Evolutionary conservation across 2,113 vertebrate genomes (phyloP).

Genomic region (Ceratotherium simum): DNA sequence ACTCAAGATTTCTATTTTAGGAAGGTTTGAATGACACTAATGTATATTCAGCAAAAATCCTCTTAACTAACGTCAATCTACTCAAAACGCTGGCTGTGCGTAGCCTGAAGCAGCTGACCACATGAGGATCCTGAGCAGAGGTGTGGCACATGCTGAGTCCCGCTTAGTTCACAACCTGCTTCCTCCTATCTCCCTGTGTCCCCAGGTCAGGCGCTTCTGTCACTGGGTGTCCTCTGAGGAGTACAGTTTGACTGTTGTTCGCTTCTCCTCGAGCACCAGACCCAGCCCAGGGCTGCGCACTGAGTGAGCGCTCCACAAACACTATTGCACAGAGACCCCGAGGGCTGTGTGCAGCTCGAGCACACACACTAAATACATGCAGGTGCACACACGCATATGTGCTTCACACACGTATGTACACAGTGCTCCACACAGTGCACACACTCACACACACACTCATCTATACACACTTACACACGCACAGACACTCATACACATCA

Average conservation of each 20-base stretch:
- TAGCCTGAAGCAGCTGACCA: fast-evolving
- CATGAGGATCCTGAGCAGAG: fast-evolving
- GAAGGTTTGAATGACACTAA: neutral
- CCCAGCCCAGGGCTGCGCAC: neutral
- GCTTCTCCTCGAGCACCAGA: fast-evolving
- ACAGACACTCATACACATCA: too few species aligned
- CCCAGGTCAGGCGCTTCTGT: fast-evolving
- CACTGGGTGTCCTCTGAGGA: neutral
- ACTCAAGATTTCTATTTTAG: neutral
- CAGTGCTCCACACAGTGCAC: neutral
- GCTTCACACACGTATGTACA: fast-evolving
- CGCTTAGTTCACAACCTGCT: fast-evolving
- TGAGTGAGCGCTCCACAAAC: neutral
- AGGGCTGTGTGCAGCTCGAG: neutral
- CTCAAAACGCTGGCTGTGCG: neutral
- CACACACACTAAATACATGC: fast-evolving
- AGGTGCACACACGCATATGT: fast-evolving
- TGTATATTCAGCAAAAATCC: neutral
- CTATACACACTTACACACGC: neutral
- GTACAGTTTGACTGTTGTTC: fast-evolving
- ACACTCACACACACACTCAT: too few species aligned
- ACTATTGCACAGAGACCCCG: neutral
- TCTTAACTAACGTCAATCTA: neutral
- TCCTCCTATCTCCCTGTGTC: neutral
- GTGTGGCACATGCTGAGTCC: neutral